Evolutionary conservation across 2,113 vertebrate species (phyloP).

Genomic region (Trochalopteron elliotii): DNA sequence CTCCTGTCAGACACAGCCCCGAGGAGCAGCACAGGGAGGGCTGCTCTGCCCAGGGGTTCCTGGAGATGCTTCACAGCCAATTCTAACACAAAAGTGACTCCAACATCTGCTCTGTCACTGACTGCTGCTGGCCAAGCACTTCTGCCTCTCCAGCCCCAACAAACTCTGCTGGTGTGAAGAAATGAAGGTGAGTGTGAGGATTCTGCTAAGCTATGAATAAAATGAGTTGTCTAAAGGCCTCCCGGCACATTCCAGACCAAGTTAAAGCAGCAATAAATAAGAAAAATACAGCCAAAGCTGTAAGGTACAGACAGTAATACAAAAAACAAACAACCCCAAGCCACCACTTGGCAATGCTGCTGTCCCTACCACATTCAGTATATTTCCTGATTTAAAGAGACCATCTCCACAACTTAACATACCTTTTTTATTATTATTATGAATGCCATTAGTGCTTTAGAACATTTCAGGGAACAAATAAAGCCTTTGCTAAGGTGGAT

Average conservation of each 20-base stretch:
- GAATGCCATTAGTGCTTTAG: background rate
- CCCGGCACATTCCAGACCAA: constrained; percentile 22
- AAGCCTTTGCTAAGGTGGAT: background rate
- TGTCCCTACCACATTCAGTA: background rate
- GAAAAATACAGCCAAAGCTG: background rate
- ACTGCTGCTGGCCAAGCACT: background rate
- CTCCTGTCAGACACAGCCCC: background rate
- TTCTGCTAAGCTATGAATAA: background rate
- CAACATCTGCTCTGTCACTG: background rate
- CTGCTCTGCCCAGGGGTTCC: background rate
- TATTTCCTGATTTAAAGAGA: background rate
- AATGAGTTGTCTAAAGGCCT: background rate
- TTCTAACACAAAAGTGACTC: background rate
- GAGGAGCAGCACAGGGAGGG: background rate
- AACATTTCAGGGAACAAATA: background rate
- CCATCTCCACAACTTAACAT: background rate
- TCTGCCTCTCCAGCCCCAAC: background rate
- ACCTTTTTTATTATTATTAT: background rate
- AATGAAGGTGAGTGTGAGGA: constrained; percentile 25
- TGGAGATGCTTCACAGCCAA: background rate
- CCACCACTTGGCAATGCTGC: background rate
- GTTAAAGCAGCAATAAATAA: constrained; percentile 26
- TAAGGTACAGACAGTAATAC: background rate
- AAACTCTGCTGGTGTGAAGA: background rate
- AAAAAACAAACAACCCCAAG: background rate